These are phyloP conservation scores for Gastrophryne carolinensis DNA, from an alignment of 2,797 vertebrate genomes.

Conservation along the genomic window DNA sequence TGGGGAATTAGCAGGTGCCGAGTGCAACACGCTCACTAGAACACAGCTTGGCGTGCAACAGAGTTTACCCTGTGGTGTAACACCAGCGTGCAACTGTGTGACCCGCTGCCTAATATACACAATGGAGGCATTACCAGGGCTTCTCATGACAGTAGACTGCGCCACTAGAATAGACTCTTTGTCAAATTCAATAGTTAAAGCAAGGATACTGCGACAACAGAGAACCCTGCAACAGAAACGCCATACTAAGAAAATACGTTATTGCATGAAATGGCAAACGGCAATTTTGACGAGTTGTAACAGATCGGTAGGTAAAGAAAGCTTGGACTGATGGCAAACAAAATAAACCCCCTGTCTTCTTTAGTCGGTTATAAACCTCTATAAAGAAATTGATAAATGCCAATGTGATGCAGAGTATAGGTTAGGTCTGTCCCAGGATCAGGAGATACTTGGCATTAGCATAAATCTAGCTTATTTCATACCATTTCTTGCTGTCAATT, in stretches of 20 bases:
- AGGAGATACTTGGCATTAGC: not conserved
- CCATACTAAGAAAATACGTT: not conserved
- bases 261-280: not conserved
- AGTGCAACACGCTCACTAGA: slow-evolving; percentile 32
- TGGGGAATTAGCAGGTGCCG: slow-evolving; percentile 29
- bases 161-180: slow-evolving; percentile 2
- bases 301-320: not conserved
- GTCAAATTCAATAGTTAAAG: not conserved
- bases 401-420: not conserved
- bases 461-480: not conserved
- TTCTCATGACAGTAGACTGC: slow-evolving; percentile 11
- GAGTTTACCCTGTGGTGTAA: slow-evolving; percentile 6
- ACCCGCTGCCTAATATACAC: slow-evolving; percentile 44
- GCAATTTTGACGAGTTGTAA: not conserved
- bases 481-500: slow-evolving; percentile 6
- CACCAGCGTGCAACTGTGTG: slow-evolving; percentile 40
- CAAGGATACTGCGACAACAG: not conserved
- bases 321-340: not conserved
- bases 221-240: slow-evolving; percentile 4
- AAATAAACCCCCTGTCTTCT: not conserved
- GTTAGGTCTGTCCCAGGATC: not conserved
- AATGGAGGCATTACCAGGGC: slow-evolving; percentile 51
- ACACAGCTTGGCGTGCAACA: slow-evolving; percentile 37
- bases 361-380: not conserved
- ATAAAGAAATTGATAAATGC: not conserved